Evolutionary conservation across 2,888 invertebrate genomes (phyloP).

Genomic region (Thymelicus acteon): DNA sequence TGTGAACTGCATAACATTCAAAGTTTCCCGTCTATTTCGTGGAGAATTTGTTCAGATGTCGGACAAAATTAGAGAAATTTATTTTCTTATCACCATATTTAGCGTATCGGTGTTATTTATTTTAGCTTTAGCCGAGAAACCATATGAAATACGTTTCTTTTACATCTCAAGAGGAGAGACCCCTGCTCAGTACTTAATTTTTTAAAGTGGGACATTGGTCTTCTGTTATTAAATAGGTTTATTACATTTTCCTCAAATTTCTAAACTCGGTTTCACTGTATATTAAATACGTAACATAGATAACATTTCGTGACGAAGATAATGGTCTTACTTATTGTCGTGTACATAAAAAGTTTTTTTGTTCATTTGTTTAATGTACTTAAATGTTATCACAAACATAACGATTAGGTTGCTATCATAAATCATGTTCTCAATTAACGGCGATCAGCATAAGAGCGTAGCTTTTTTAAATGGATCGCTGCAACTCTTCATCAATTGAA

Average conservation of each 20-base stretch:
- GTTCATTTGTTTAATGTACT: neutral
- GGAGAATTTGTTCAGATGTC: constrained; percentile 13
- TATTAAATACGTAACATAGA: neutral
- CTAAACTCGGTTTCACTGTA: neutral
- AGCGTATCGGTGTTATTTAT: no score
- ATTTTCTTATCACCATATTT: neutral
- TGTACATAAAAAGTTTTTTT: neutral
- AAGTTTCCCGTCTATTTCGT: neutral
- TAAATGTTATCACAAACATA: constrained; percentile 12
- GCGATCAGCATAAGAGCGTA: constrained; percentile 45
- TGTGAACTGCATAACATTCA: neutral
- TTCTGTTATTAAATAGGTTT: neutral
- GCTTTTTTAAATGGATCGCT: constrained; percentile 51
- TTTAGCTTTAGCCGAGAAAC: no score
- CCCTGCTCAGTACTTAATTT: no score
- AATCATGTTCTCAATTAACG: constrained; percentile 43
- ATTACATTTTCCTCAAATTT: neutral
- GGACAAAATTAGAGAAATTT: constrained; percentile 3
- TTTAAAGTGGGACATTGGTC: no score
- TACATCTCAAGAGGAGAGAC: no score
- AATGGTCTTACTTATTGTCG: neutral
- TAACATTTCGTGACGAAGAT: neutral
- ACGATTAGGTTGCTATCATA: constrained; percentile 41
- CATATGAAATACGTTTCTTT: no score
- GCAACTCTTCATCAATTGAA: constrained; percentile 61